These are phyloP conservation scores for Phoxinus dragarum DNA, from an alignment of 2,797 vertebrate genomes.

Conservation along the genomic window DNA sequence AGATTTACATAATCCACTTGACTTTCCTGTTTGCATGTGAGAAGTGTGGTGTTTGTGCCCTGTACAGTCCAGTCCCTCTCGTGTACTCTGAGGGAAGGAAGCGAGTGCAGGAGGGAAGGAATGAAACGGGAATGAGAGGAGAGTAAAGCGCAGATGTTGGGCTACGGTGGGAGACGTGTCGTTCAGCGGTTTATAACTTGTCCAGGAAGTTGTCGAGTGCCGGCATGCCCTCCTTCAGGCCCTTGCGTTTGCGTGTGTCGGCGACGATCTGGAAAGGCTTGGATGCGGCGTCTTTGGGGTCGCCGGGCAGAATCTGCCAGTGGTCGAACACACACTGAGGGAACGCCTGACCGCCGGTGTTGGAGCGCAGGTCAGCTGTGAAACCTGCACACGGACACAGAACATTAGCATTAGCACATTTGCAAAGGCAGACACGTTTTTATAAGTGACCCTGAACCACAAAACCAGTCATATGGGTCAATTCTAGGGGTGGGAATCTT, in stretches of 20 bases:
- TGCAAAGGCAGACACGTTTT: no score
- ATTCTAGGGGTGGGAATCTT: no score
- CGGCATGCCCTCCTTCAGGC: constrained; percentile 91
- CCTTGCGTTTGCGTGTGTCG: constrained; percentile 91
- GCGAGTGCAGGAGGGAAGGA: constrained; percentile 51
- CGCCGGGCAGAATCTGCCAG: constrained; percentile 92
- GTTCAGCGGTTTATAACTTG: constrained; percentile 79
- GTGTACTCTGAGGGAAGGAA: constrained; percentile 21
- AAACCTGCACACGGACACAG: constrained; percentile 79
- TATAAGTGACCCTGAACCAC: no score
- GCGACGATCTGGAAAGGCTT: constrained; percentile 83
- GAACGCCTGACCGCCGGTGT: constrained; percentile 94
- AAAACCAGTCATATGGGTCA: no score
- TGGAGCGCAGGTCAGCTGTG: constrained; percentile 91
- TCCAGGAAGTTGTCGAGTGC: constrained; percentile 94
- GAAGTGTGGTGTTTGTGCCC: constrained; percentile 67
- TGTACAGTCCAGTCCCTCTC: constrained; percentile 76
- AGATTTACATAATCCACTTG: constrained; percentile 39
- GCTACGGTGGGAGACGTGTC: constrained; percentile 7
- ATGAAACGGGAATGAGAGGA: constrained; percentile 59
- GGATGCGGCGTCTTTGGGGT: constrained; percentile 78
- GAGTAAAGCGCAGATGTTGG: constrained; percentile 48
- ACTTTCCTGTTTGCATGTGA: constrained; percentile 21
- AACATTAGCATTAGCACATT: no score
- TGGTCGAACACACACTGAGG: constrained; percentile 96